These are phyloP conservation scores for Nebria salina DNA, from an alignment of 2,888 invertebrate species.

Conservation along the genomic window DNA sequence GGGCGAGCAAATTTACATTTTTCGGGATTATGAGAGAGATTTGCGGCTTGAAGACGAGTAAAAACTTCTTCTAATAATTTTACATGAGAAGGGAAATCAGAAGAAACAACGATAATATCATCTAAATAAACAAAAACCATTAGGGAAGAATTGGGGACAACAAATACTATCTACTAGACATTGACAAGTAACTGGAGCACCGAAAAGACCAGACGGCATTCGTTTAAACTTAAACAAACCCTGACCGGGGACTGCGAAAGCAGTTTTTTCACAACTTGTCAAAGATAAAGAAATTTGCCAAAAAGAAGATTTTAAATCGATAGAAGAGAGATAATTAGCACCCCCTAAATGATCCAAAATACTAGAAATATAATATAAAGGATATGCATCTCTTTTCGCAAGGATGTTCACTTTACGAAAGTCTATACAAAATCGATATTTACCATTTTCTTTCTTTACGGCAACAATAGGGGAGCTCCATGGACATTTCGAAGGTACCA, in stretches of 20 bases:
- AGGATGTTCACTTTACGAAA: conserved; percentile 53
- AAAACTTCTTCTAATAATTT: background rate
- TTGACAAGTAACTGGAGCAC: too few species aligned
- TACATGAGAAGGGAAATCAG: background rate
- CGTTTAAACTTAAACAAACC: too few species aligned
- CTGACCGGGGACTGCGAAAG: too few species aligned
- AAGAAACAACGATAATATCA: too few species aligned
- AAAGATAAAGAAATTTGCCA: too few species aligned
- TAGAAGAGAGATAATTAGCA: background rate
- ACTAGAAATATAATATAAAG: conserved; percentile 49
- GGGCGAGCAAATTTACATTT: conserved; percentile 9
- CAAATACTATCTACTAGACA: too few species aligned
- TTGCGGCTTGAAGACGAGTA: background rate
- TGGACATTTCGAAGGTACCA: conserved; percentile 43
- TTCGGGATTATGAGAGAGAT: background rate
- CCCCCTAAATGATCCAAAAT: conserved; percentile 5
- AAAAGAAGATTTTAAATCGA: too few species aligned
- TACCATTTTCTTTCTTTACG: conserved; percentile 50
- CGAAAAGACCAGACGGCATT: too few species aligned
- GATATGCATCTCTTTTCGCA: conserved; percentile 34
- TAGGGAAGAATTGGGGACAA: too few species aligned
- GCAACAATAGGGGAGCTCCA: conserved; percentile 54
- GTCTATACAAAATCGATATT: conserved; percentile 53
- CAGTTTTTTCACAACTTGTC: too few species aligned
- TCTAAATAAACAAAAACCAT: too few species aligned